Evolutionary conservation across 2,888 invertebrate species (phyloP), one percentile per base, ranked within the genome.

Genomic region (Zaprionus bogoriensis): DNA sequence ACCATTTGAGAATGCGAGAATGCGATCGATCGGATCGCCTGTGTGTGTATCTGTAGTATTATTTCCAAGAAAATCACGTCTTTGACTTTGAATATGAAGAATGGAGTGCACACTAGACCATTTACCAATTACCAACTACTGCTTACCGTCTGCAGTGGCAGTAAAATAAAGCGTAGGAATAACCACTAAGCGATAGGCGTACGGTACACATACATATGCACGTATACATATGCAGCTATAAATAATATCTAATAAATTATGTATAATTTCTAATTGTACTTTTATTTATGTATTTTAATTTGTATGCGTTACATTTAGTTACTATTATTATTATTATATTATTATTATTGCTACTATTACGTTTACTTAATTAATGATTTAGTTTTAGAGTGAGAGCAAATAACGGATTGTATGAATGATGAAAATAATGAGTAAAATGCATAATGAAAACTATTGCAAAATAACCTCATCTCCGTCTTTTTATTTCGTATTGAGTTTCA

Each of bases 31-130:
- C 3, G 3, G 32, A 32, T 41, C 48, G 25, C n/a, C n/a, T 44
- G 17, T 72, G 78, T 87, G 88, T 87, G 84, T 78, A 80, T 72
- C 76, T 81, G 81, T 86, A 86, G 86, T 88, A 86, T 87, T 88
- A 88, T 87, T 87, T 85, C 74, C 73, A 75, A 83, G 55, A 69
- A 72, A 75, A 74, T n/a, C n/a, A n/a, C n/a, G n/a, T n/a, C n/a
- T n/a, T n/a, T n/a, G n/a, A n/a, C n/a, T n/a, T n/a, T n/a, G n/a
- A n/a, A n/a, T n/a, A n/a, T n/a, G n/a, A n/a, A n/a, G n/a, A n/a
- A n/a, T n/a, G n/a, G n/a, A n/a, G n/a, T n/a, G n/a, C n/a, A n/a
- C n/a, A n/a, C n/a, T n/a, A n/a, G n/a, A n/a, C n/a, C n/a, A n/a
- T n/a, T n/a, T n/a, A n/a, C n/a, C n/a, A n/a, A n/a, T n/a, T n/a